phyloP scores from a whole-genome alignment of 2,888 invertebrate genomes.

The Sinohyriopsis cumingii region DNA sequence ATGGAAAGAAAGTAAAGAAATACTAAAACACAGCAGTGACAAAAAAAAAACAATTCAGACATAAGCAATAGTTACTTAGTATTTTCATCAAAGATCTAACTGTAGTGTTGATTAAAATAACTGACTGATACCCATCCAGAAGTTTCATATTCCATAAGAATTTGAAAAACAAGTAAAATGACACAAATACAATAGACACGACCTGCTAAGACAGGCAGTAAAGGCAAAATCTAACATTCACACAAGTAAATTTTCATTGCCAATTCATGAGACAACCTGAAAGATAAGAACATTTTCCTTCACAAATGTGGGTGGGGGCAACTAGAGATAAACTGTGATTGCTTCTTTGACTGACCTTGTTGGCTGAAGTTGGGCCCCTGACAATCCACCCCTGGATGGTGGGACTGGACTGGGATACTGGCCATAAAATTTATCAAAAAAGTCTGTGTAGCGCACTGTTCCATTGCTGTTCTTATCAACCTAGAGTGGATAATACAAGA shows the following conservation, averaged over 20 bases:
- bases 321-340: background rate
- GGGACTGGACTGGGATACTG: slow-evolving; percentile 12
- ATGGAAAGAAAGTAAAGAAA: slow-evolving; percentile 1
- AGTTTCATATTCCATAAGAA: background rate
- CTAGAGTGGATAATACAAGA: slow-evolving; percentile 34
- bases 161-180: background rate
- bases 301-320: too few species aligned
- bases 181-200: background rate
- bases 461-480: slow-evolving; percentile 60
- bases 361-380: too few species aligned
- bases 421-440: slow-evolving; percentile 56
- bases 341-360: too few species aligned
- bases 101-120: too few species aligned
- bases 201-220: background rate
- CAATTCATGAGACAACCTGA: too few species aligned
- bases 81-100: too few species aligned
- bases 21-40: background rate
- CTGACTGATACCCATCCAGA: too few species aligned
- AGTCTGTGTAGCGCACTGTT: slow-evolving; percentile 62
- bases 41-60: too few species aligned
- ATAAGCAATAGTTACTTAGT: too few species aligned
- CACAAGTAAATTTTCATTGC: too few species aligned
- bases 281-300: too few species aligned
- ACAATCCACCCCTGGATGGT: too few species aligned
- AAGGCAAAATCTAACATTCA: background rate